phyloP scores from a whole-genome alignment of 2,113 vertebrate species.

The Scolopax mira region DNA sequence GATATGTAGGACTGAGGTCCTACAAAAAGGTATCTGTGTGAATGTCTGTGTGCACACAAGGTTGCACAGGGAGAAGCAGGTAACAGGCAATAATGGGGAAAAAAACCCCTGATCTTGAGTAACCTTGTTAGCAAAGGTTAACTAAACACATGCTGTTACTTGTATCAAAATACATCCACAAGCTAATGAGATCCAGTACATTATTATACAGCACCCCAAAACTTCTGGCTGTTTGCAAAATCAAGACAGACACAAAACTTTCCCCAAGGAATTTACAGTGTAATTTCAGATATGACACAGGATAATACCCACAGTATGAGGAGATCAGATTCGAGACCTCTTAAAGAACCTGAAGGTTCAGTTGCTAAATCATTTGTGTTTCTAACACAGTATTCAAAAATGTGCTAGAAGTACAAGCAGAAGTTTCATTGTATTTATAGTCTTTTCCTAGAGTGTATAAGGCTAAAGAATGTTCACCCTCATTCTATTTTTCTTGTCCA shows the following conservation, averaged over 20 bases:
- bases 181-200: not conserved
- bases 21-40: not conserved
- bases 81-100: not conserved
- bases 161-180: not conserved
- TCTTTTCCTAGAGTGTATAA: not conserved
- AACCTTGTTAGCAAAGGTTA: not conserved
- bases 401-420: not conserved
- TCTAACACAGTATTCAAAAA: constrained; percentile 1
- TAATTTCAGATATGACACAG: not conserved
- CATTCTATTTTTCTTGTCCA: not conserved
- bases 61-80: not conserved
- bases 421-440: not conserved
- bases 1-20: not conserved
- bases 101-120: not conserved
- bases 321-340: too few relatives aligned
- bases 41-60: rapidly evolving
- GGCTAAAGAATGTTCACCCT: not conserved
- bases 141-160: not conserved
- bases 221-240: not conserved
- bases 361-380: not conserved
- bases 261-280: not conserved
- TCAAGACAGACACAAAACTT: not conserved
- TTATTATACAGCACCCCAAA: not conserved
- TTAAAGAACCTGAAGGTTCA: too few relatives aligned
- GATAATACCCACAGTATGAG: too few relatives aligned